Evolutionary conservation across 1,140 invertebrate species (phyloP).

Genomic region (Acromyrmex heyeri): DNA sequence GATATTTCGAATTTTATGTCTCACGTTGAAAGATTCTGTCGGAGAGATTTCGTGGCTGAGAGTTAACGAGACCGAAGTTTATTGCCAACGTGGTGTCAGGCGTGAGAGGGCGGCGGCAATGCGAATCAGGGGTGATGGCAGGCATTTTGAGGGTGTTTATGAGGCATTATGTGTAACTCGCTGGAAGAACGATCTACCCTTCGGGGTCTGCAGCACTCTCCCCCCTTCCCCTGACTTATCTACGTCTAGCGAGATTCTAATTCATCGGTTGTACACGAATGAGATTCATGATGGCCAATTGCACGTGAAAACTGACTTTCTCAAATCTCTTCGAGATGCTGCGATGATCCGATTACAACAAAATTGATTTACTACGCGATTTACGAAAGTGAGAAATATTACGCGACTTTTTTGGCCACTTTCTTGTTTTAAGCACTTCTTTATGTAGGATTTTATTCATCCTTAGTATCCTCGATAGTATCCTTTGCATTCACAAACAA

Average conservation of each 20-base stretch:
- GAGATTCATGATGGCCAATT: slow-evolving; percentile 6
- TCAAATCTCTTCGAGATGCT: not conserved
- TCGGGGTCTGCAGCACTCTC: slow-evolving; percentile 77
- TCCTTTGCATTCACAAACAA: slow-evolving; percentile 46
- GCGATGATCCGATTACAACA: slow-evolving; percentile 7
- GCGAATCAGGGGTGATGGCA: slow-evolving; percentile 81
- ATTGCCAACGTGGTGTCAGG: slow-evolving; percentile 82
- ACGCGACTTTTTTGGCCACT: not conserved
- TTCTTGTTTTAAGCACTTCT: slow-evolving; percentile 19
- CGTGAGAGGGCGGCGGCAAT: slow-evolving; percentile 76
- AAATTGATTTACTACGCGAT: slow-evolving; percentile 19
- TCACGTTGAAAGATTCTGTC: slow-evolving; percentile 18
- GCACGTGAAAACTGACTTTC: slow-evolving; percentile 9
- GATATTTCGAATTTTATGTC: not conserved
- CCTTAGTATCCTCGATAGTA: not conserved
- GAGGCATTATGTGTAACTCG: slow-evolving; percentile 87
- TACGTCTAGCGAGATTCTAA: slow-evolving; percentile 81
- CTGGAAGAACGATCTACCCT: slow-evolving; percentile 85
- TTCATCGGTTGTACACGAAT: slow-evolving; percentile 69
- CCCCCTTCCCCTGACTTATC: slow-evolving; percentile 66
- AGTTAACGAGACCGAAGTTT: slow-evolving; percentile 83
- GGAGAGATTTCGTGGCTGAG: slow-evolving; percentile 45
- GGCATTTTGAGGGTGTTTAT: slow-evolving; percentile 86
- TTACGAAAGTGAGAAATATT: slow-evolving; percentile 1
- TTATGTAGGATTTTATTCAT: slow-evolving; percentile 32